Conservation (phyloP, 1,140 invertebrate genomes). For the Caenorhabditis remanei region DNA sequence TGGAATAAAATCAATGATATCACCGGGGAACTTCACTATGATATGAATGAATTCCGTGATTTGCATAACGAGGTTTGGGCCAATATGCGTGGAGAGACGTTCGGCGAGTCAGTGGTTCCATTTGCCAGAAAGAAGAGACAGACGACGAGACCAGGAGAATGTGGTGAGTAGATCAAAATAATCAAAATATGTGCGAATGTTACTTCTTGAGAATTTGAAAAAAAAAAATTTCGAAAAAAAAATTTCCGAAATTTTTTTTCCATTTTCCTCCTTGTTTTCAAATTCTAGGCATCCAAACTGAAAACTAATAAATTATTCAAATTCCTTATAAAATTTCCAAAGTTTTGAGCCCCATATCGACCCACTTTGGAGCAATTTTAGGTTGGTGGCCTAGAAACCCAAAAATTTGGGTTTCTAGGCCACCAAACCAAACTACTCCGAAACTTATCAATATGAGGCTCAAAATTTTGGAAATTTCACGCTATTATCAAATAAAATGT, state of each 20-base stretch:
- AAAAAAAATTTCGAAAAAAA: neutral
- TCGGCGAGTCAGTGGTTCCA: conserved; percentile 46
- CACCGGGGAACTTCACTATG: conserved; percentile 55
- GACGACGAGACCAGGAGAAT: conserved; percentile 59
- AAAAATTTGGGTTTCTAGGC: too few relatives aligned
- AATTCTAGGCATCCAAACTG: too few relatives aligned
- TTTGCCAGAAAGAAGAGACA: conserved; percentile 61
- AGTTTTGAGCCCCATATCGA: too few relatives aligned
- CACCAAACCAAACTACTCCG: too few relatives aligned
- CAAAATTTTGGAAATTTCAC: neutral
- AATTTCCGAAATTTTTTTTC: too few relatives aligned
- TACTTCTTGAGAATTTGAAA: neutral
- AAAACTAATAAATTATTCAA: too few relatives aligned
- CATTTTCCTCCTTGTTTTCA: too few relatives aligned
- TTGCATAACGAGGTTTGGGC: conserved; percentile 58
- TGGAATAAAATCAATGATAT: conserved; percentile 58
- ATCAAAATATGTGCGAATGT: too few relatives aligned
- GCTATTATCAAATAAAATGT: too few relatives aligned
- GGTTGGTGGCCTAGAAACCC: too few relatives aligned
- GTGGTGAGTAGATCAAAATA: neutral
- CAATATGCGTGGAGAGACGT: conserved; percentile 53
- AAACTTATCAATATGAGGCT: neutral
- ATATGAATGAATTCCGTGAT: conserved; percentile 62
- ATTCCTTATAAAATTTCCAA: too few relatives aligned
- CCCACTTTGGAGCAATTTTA: too few relatives aligned